Conservation (phyloP, 2,797 vertebrate species). For the Rhinophrynus dorsalis region DNA sequence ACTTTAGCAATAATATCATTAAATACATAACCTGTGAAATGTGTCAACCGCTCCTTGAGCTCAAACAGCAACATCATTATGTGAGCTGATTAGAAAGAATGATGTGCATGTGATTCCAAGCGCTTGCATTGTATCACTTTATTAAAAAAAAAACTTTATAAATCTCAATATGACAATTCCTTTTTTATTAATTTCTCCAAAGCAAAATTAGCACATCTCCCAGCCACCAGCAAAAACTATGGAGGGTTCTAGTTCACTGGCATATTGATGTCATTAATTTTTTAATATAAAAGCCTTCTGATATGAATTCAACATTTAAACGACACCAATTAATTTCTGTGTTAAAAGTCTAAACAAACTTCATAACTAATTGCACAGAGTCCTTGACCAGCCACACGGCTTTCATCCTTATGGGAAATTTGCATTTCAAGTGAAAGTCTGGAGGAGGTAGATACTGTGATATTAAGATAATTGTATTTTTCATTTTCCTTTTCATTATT, state of each 20-base stretch:
- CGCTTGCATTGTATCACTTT: conserved; percentile 59
- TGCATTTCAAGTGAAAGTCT: conserved; percentile 51
- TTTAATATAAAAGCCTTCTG: conserved; percentile 57
- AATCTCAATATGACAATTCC: conserved; percentile 60
- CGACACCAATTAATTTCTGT: conserved; percentile 67
- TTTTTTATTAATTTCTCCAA: conserved; percentile 70
- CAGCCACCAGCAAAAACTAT: conserved; percentile 55
- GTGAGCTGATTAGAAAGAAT: conserved; percentile 45
- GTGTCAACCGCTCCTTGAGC: background rate
- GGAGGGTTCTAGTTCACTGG: conserved; percentile 55
- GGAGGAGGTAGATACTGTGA: conserved; percentile 24
- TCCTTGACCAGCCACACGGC: conserved; percentile 59
- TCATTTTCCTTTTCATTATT: background rate
- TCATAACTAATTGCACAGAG: conserved; percentile 61
- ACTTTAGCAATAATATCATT: conserved; percentile 35
- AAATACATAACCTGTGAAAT: conserved; percentile 15
- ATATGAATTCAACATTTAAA: conserved; percentile 65
- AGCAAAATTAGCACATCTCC: conserved; percentile 63
- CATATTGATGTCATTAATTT: conserved; percentile 65
- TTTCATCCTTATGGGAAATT: conserved; percentile 56
- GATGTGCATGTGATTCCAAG: conserved; percentile 57
- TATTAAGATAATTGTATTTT: conserved; percentile 24
- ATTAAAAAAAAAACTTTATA: conserved; percentile 60
- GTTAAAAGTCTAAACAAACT: conserved; percentile 48
- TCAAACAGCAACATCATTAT: conserved; percentile 20